Evolutionary conservation across 2,797 vertebrate species (phyloP).

Genomic region (Meriones psammophilus): DNA sequence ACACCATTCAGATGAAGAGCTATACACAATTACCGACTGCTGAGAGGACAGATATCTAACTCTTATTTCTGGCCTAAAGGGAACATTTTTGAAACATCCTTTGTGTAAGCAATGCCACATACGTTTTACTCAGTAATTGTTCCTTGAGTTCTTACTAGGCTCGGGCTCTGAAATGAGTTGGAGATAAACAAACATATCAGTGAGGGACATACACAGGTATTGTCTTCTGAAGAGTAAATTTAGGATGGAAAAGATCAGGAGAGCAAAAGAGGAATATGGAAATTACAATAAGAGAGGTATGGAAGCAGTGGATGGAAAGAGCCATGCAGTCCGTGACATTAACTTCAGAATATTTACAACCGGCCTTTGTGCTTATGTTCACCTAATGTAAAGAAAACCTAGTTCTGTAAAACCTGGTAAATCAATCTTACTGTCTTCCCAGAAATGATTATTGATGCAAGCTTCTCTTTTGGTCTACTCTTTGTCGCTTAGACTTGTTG

Average conservation of each 20-base stretch:
- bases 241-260: neutral
- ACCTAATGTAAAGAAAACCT: neutral
- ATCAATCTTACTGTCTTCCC: neutral
- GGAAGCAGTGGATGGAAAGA: neutral
- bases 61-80: too few species aligned
- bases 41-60: too few species aligned
- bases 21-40: neutral
- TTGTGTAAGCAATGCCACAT: too few species aligned
- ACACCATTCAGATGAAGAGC: neutral
- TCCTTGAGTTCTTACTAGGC: too few species aligned
- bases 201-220: neutral
- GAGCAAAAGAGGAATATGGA: neutral
- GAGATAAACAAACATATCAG: neutral
- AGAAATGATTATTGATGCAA: neutral
- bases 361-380: neutral
- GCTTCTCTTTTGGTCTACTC: neutral
- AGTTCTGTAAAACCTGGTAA: neutral
- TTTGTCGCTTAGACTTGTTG: neutral
- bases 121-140: too few species aligned
- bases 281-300: neutral
- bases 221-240: neutral
- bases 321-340: neutral
- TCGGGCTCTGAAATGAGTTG: neutral
- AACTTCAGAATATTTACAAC: neutral
- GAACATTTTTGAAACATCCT: too few species aligned